Conservation (phyloP, 2,797 vertebrate genomes). For the Siniperca scherzeri region DNA sequence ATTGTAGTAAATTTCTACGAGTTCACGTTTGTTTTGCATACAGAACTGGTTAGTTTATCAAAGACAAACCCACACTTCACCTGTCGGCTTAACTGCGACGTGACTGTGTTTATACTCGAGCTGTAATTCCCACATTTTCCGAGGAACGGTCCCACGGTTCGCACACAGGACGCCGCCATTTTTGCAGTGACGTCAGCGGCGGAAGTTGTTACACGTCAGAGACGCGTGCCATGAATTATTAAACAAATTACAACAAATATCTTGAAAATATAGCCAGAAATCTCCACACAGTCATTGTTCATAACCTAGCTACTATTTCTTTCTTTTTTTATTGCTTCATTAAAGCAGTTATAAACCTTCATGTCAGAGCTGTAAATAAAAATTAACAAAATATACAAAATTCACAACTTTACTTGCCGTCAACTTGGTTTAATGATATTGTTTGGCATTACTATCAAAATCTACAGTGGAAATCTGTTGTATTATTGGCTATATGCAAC, state of each 20-base stretch:
- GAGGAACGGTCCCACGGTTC: slow-evolving; percentile 64
- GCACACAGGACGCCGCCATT: slow-evolving; percentile 82
- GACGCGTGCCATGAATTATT: background rate
- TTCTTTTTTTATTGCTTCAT: background rate
- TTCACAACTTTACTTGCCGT: background rate
- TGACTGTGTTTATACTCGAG: slow-evolving; percentile 18
- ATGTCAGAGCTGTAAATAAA: background rate
- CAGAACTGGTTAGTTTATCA: fast-evolving
- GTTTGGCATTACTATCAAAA: background rate
- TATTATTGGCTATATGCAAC: too few relatives aligned
- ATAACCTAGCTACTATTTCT: background rate
- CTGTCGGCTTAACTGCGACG: slow-evolving; percentile 57
- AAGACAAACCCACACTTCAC: slow-evolving; percentile 42
- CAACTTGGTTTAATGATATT: background rate
- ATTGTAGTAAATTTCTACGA: fast-evolving
- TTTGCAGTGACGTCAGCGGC: slow-evolving; percentile 52
- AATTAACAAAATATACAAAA: background rate
- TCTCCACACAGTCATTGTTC: fast-evolving
- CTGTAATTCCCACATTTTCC: slow-evolving; percentile 69
- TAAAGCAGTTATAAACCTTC: background rate
- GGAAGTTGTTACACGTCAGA: slow-evolving; percentile 59
- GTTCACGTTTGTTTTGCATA: fast-evolving
- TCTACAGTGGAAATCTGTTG: background rate
- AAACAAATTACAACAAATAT: background rate
- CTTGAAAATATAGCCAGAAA: background rate